Percentiles rank a stretch among this genome's conserved stretches.
Conservation (phyloP, 2,113 vertebrate genomes). For the Acinonyx jubatus region DNA sequence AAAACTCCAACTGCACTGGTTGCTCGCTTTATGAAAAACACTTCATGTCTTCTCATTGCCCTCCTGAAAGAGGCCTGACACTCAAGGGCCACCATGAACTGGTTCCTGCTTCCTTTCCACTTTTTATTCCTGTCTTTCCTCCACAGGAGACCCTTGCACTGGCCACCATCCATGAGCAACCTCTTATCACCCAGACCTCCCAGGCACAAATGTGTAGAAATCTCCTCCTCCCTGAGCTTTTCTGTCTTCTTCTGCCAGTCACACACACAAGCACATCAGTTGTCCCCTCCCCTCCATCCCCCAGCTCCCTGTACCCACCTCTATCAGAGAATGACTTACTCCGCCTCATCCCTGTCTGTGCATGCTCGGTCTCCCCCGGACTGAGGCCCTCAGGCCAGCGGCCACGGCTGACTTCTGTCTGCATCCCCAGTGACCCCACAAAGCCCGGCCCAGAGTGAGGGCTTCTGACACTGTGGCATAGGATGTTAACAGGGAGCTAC, state of each 20-base stretch:
- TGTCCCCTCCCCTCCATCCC: not conserved
- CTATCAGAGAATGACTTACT: not conserved
- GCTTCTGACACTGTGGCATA: not conserved
- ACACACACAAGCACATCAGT: not conserved
- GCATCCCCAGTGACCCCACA: not conserved
- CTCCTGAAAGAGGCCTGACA: not conserved
- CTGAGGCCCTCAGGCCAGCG: not conserved
- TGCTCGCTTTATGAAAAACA: not conserved
- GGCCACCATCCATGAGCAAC: not conserved
- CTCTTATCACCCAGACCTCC: not conserved
- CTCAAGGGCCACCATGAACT: not conserved
- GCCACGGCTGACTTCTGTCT: not conserved
- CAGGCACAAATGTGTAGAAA: not conserved
- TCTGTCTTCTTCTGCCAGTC: not conserved
- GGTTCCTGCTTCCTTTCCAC: not conserved
- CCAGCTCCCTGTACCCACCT: not conserved
- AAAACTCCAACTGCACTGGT: not conserved
- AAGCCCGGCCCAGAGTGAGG: not conserved
- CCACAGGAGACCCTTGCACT: not conserved
- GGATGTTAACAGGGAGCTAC: not conserved
- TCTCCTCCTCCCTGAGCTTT: not conserved
- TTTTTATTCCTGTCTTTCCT: not conserved
- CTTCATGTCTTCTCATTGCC: not conserved
- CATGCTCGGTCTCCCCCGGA: not conserved
- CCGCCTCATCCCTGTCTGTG: not conserved